Percentiles rank a stretch among this genome's conserved stretches.
Conservation (phyloP, 2,797 vertebrate genomes). For the Micropoecilia bifurca region DNA sequence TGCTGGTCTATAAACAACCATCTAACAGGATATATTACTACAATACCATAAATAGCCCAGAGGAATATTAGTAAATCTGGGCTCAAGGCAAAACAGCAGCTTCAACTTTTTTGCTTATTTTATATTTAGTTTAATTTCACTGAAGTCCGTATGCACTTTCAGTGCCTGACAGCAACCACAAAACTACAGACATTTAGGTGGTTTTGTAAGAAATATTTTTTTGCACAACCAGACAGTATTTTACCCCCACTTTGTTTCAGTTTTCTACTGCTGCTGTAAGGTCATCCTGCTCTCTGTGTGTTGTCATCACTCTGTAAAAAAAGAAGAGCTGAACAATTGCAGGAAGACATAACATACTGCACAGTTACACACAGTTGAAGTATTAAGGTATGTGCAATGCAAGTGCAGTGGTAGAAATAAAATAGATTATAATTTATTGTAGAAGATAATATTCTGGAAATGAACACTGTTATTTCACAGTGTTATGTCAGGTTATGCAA, state of each 20-base stretch:
- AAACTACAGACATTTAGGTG: not conserved
- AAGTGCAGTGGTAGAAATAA: not conserved
- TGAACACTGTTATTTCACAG: not conserved
- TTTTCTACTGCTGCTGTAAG: not conserved
- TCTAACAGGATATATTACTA: conserved; percentile 26
- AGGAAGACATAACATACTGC: not conserved
- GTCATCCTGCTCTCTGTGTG: conserved; percentile 23
- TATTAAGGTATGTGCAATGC: not conserved
- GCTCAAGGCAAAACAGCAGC: not conserved
- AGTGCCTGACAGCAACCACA: not conserved
- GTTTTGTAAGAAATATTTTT: not conserved
- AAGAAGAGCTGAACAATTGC: not conserved
- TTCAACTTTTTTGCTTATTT: conserved; percentile 3
- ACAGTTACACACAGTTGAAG: not conserved
- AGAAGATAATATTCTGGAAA: not conserved
- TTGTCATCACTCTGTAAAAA: conserved; percentile 13
- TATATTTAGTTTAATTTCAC: conserved; percentile 2
- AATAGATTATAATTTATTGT: not conserved
- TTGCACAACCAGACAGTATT: not conserved
- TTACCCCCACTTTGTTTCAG: conserved; percentile 5
- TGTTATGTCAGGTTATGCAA: not conserved
- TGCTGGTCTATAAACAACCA: conserved; percentile 48
- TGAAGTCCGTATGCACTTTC: not conserved
- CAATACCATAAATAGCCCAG: conserved; percentile 29
- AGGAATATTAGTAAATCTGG: conserved; percentile 16